These are phyloP conservation scores for Muraenolepis orangiensis DNA, from an alignment of 2,797 vertebrate genomes.

Conservation along the genomic window DNA sequence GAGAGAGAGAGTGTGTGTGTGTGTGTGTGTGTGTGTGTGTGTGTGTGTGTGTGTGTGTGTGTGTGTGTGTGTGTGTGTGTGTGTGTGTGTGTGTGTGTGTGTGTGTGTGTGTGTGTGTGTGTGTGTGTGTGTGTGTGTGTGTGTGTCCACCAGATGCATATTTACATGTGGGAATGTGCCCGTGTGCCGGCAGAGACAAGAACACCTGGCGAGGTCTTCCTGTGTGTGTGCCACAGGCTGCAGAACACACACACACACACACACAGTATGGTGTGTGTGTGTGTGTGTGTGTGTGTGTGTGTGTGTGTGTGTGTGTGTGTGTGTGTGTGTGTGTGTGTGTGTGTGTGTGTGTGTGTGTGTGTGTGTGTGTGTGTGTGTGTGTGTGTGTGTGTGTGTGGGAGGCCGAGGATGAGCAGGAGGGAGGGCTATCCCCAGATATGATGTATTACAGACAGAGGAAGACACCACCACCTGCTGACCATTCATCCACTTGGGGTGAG, in stretches of 20 bases:
- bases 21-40: not conserved
- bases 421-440: slow-evolving; percentile 55
- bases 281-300: not conserved
- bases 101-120: not conserved
- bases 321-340: not conserved
- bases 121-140: not conserved
- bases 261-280: too few species aligned
- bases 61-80: not conserved
- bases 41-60: not conserved
- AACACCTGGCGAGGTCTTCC: not conserved
- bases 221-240: not conserved
- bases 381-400: not conserved
- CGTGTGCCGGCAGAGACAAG: slow-evolving; percentile 17
- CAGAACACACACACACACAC: not conserved
- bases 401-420: not conserved
- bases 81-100: not conserved
- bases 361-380: not conserved
- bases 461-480: slow-evolving; percentile 48
- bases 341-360: not conserved
- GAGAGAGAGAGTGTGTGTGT: not conserved
- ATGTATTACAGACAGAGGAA: slow-evolving; percentile 57
- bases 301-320: not conserved
- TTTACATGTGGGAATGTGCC: slow-evolving; percentile 25
- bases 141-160: slow-evolving; percentile 6
- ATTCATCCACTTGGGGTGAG: slow-evolving; percentile 27